These are phyloP conservation scores for Scrobipalpa costella DNA, from an alignment of 2,888 invertebrate species.

Conservation along the genomic window DNA sequence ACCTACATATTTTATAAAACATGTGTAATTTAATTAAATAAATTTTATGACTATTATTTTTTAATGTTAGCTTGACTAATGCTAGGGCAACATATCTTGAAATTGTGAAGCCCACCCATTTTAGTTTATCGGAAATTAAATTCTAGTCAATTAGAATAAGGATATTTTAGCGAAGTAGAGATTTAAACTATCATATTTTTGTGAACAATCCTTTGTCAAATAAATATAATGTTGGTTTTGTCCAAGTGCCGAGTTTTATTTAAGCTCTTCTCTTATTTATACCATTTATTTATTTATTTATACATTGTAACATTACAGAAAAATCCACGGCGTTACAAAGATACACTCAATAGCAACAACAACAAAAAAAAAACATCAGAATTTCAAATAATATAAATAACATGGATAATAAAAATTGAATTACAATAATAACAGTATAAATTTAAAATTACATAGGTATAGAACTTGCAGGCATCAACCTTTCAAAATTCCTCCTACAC, in stretches of 20 bases:
- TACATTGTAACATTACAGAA: no score
- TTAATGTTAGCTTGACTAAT: conserved; percentile 16
- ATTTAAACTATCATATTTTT: conserved; percentile 60
- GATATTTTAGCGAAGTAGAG: conserved; percentile 38
- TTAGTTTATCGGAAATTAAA: conserved; percentile 44
- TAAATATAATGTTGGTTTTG: conserved; percentile 45
- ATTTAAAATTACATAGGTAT: no score
- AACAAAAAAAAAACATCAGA: no score
- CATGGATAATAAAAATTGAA: no score
- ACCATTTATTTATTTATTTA: no score
- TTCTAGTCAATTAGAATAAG: conserved; percentile 65
- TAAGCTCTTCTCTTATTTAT: not conserved
- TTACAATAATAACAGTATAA: no score
- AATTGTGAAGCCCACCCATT: conserved; percentile 41
- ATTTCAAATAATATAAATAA: no score
- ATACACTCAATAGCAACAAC: no score
- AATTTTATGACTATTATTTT: not conserved
- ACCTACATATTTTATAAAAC: not conserved
- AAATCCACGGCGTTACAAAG: no score
- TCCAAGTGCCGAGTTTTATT: conserved; percentile 29
- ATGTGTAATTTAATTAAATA: not conserved
- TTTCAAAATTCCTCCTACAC: no score
- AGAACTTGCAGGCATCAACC: no score
- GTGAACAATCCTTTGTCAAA: conserved; percentile 47
- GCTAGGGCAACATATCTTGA: conserved; percentile 48